phyloP scores from a whole-genome alignment of 2,888 invertebrate species.

The Metellina segmentata region DNA sequence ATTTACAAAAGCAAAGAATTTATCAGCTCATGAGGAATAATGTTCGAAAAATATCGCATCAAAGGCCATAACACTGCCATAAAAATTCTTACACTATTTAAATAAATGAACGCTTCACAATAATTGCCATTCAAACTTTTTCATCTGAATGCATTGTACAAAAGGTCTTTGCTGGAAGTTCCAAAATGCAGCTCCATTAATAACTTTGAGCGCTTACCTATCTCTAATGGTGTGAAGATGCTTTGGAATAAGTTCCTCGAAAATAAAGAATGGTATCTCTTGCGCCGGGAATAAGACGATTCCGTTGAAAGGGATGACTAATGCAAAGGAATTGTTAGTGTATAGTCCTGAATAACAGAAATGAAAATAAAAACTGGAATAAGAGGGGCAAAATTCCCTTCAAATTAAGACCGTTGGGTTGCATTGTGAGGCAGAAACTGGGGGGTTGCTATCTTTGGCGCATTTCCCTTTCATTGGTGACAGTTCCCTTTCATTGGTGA shows the following conservation, averaged over 20 bases:
- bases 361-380: conserved; percentile 8
- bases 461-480: not conserved
- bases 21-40: not conserved
- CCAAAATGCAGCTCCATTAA: conserved; percentile 22
- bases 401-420: conserved; percentile 35
- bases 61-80: not conserved
- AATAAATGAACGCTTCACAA: not conserved
- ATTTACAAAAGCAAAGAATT: not conserved
- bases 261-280: conserved; percentile 37
- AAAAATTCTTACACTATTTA: not conserved
- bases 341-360: conserved; percentile 34
- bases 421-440: not conserved
- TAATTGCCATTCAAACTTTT: not conserved
- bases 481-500: no score
- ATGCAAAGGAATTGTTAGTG: conserved; percentile 33
- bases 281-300: conserved; percentile 27
- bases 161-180: not conserved
- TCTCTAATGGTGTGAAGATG: conserved; percentile 15
- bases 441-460: conserved; percentile 1
- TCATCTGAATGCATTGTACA: not conserved
- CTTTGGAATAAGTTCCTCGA: conserved; percentile 13
- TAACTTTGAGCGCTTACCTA: not conserved
- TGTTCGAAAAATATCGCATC: not conserved
- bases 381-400: conserved; percentile 16
- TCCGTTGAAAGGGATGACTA: conserved; percentile 55